Conservation (phyloP, 1,140 invertebrate genomes). For the Branchinecta lindahli region DNA sequence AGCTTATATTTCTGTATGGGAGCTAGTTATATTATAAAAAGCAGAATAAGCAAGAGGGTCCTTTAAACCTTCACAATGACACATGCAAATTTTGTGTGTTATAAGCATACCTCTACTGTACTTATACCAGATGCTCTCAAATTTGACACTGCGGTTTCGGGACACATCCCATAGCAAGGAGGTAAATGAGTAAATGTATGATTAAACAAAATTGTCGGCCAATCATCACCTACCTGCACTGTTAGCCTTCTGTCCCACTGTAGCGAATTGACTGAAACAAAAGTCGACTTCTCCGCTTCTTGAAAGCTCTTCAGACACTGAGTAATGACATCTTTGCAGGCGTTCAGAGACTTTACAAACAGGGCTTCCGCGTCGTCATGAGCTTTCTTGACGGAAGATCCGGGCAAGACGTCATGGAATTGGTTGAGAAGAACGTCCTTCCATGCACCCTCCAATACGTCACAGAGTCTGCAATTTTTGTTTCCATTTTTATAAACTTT, state of each 20-base stretch:
- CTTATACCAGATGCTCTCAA: too few species aligned
- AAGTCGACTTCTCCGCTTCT: conserved; percentile 4
- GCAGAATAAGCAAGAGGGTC: too few species aligned
- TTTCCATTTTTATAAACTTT: neutral
- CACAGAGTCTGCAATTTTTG: conserved; percentile 21
- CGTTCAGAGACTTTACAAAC: conserved; percentile 24
- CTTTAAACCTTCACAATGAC: too few species aligned
- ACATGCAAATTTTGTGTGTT: too few species aligned
- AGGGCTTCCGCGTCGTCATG: conserved; percentile 29
- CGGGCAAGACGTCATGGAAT: conserved; percentile 43
- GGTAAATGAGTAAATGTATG: too few species aligned
- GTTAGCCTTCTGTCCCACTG: conserved; percentile 20
- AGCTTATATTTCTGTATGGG: too few species aligned
- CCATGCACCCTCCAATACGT: conserved; percentile 30
- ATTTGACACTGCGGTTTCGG: too few species aligned
- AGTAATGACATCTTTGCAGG: conserved; percentile 19
- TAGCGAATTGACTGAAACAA: conserved; percentile 22
- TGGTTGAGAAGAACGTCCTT: conserved; percentile 39
- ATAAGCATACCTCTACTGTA: too few species aligned
- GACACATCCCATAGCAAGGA: too few species aligned
- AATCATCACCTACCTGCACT: too few species aligned
- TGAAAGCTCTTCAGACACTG: conserved; percentile 18
- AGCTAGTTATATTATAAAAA: too few species aligned
- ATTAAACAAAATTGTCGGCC: too few species aligned
- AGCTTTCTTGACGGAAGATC: conserved; percentile 36